These are phyloP conservation scores for Clepsis dumicolana DNA, from an alignment of 2,888 invertebrate genomes.

Conservation along the genomic window DNA sequence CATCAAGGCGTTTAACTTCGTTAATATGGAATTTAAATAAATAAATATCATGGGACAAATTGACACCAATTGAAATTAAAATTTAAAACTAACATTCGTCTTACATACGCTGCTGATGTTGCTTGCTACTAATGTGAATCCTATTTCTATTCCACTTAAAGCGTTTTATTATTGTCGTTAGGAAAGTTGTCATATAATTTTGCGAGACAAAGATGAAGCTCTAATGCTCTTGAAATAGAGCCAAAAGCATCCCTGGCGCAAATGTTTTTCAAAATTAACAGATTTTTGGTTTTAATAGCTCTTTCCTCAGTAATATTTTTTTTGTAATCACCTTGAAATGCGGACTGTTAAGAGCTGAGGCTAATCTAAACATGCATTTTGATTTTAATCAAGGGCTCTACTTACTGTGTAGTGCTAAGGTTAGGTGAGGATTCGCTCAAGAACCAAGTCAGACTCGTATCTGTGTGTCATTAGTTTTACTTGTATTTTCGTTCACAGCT, in stretches of 20 bases:
- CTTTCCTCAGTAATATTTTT: too few relatives aligned
- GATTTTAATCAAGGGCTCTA: too few relatives aligned
- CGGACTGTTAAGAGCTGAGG: too few relatives aligned
- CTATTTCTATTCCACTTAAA: neutral
- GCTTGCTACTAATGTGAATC: neutral
- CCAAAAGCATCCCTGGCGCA: conserved; percentile 5
- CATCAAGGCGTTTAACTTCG: neutral
- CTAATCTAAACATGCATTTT: too few relatives aligned
- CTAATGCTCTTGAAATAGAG: neutral
- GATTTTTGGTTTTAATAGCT: neutral
- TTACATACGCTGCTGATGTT: neutral
- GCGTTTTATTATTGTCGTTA: neutral
- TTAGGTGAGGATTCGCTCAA: neutral
- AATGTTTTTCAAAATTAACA: conserved; percentile 2
- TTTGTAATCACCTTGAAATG: too few relatives aligned
- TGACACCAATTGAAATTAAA: too few relatives aligned
- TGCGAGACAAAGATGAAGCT: neutral
- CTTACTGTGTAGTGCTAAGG: too few relatives aligned
- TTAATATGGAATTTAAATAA: too few relatives aligned
- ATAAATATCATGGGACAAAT: too few relatives aligned
- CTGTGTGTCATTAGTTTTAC: neutral
- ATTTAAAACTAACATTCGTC: neutral
- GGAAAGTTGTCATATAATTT: neutral
- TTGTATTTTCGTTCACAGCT: neutral
- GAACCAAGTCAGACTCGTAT: neutral